Percentiles rank a stretch among this genome's conserved stretches.
These are phyloP conservation scores for Drosophila guanche DNA, from an alignment of 1,140 invertebrate species.

Conservation along the genomic window DNA sequence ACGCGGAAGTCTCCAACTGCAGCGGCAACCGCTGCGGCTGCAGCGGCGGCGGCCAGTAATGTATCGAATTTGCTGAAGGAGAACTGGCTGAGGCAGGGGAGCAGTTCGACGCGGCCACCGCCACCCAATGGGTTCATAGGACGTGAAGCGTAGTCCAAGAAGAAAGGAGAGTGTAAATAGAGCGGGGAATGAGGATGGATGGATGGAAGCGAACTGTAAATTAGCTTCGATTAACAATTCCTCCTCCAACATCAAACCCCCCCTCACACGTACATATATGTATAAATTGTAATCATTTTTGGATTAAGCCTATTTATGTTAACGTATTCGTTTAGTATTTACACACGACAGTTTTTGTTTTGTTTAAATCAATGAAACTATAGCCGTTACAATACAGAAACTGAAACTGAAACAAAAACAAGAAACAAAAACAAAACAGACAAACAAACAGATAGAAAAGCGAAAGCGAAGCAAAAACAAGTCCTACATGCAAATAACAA, in stretches of 20 bases:
- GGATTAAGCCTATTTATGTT: conserved; percentile 56
- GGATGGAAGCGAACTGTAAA: not conserved
- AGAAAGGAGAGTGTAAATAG: conserved; percentile 47
- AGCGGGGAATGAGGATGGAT: not conserved
- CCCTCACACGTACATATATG: conserved; percentile 37
- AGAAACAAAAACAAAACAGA: conserved; percentile 14
- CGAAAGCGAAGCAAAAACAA: conserved; percentile 58
- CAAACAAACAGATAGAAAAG: conserved; percentile 24
- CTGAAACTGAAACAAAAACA: conserved; percentile 13
- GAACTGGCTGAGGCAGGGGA: conserved; percentile 67
- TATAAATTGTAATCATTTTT: conserved; percentile 44
- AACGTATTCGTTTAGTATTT: conserved; percentile 75
- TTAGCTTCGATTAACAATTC: conserved; percentile 3
- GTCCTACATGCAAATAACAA: conserved; percentile 82
- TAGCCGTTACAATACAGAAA: conserved; percentile 44
- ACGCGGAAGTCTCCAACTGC: conserved; percentile 44
- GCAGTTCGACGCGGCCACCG: conserved; percentile 48
- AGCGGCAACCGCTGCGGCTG: conserved; percentile 23
- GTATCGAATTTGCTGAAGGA: conserved; percentile 70
- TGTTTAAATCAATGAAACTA: conserved; percentile 56
- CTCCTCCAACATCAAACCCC: not conserved
- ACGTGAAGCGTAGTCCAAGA: conserved; percentile 61
- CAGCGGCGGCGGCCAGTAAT: conserved; percentile 33
- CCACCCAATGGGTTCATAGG: conserved; percentile 82
- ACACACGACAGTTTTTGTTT: conserved; percentile 50